Evolutionary conservation across 2,888 invertebrate genomes (phyloP).

Genomic region (Oligia latruncula): DNA sequence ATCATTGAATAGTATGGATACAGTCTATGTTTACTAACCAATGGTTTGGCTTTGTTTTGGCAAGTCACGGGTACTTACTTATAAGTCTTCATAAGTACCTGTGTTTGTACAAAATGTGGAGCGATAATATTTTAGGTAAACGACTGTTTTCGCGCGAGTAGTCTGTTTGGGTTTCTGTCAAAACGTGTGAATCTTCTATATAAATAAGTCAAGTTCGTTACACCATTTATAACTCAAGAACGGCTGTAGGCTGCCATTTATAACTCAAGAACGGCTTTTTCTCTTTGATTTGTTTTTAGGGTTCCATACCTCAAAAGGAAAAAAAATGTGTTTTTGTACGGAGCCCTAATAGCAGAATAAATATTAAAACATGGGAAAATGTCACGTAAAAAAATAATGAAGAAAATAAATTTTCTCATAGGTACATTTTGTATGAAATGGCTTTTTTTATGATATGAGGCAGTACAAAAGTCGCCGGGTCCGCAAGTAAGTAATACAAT

Average conservation of each 20-base stretch:
- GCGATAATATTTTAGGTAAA: conserved; percentile 3
- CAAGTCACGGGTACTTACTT: not conserved
- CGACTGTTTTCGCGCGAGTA: not conserved
- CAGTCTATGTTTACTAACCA: conserved; percentile 38
- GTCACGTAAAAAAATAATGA: not conserved
- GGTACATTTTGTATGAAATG: not conserved
- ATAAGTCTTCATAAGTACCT: conserved; percentile 13
- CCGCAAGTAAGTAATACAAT: too few relatives aligned
- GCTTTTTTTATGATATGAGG: too few relatives aligned
- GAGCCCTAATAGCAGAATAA: not conserved
- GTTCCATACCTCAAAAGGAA: too few relatives aligned
- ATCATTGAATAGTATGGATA: conserved; percentile 36
- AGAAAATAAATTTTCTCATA: not conserved
- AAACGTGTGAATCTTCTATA: not conserved
- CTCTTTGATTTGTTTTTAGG: not conserved
- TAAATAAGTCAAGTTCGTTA: not conserved
- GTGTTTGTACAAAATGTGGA: not conserved
- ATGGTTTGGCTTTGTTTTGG: conserved; percentile 33
- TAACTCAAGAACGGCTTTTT: not conserved
- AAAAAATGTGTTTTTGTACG: too few relatives aligned
- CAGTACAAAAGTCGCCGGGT: too few relatives aligned
- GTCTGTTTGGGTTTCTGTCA: not conserved
- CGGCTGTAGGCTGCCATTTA: not conserved
- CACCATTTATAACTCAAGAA: not conserved
- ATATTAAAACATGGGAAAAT: not conserved